Percentiles rank a stretch among this genome's conserved stretches.
phyloP scores from a whole-genome alignment of 2,113 vertebrate genomes.

The Colinus virginianus region DNA sequence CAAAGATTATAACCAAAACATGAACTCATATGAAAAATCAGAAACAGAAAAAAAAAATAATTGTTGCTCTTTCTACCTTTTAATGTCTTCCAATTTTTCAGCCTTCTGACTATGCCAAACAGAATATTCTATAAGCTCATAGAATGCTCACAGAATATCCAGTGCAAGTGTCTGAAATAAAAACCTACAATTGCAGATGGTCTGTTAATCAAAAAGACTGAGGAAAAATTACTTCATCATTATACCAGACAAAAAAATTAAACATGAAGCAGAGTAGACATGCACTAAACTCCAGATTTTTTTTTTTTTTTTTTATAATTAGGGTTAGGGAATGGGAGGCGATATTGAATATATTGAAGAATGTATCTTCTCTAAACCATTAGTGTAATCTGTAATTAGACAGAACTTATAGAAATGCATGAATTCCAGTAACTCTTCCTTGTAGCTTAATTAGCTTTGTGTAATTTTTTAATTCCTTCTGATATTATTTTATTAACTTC shows the following conservation, averaged over 20 bases:
- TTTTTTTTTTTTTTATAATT: background rate
- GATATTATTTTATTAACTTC: background rate
- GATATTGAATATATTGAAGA: background rate
- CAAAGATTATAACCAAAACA: background rate
- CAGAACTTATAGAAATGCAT: background rate
- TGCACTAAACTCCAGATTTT: background rate
- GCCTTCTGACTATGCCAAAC: background rate
- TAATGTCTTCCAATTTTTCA: background rate
- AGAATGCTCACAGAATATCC: background rate
- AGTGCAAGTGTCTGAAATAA: background rate
- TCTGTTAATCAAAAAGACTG: background rate
- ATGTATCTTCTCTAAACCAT: background rate
- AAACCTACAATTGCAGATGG: background rate
- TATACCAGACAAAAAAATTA: background rate
- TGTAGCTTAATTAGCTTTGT: background rate
- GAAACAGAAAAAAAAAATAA: background rate
- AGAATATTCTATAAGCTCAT: background rate
- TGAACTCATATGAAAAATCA: background rate
- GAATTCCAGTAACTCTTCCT: background rate
- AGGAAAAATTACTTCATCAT: background rate
- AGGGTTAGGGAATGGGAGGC: background rate
- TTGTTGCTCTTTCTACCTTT: background rate
- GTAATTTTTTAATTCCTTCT: background rate
- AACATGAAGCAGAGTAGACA: background rate
- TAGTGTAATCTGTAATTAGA: background rate